Percentiles rank a stretch among this genome's conserved stretches.
Evolutionary conservation across 2,888 invertebrate species (phyloP).

Genomic region (Drosophila neoperkinsi): DNA sequence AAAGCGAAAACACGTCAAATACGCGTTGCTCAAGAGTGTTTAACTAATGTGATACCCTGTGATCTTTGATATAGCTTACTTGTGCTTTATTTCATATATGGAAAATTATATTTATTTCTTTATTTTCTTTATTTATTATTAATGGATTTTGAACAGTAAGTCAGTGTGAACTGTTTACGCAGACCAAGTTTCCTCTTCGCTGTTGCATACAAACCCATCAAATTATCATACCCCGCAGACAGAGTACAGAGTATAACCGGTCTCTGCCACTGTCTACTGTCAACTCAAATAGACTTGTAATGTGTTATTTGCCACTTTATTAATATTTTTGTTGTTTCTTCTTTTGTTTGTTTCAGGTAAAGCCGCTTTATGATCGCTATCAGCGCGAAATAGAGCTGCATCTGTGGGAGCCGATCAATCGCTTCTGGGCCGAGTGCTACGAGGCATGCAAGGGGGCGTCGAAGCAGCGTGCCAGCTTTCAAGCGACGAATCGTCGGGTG

Average conservation of each 20-base stretch:
- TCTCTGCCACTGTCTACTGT: neutral
- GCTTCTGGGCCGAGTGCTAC: constrained; percentile 88
- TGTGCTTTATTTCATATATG: neutral
- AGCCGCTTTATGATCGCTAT: constrained; percentile 87
- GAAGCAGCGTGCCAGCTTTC: constrained; percentile 86
- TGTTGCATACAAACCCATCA: neutral
- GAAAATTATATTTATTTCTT: too few species aligned
- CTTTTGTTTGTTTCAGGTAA: constrained; percentile 84
- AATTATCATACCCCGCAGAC: neutral
- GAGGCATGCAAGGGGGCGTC: constrained; percentile 87
- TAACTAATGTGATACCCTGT: constrained; percentile 21
- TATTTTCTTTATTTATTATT: too few species aligned
- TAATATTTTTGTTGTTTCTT: constrained; percentile 6
- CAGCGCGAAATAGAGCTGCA: constrained; percentile 86
- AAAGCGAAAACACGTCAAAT: constrained; percentile 38
- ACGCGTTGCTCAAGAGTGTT: neutral
- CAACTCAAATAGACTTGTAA: constrained; percentile 4
- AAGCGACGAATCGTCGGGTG: constrained; percentile 87
- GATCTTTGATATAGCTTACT: neutral
- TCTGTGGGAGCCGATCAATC: constrained; percentile 86
- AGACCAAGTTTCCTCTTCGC: neutral
- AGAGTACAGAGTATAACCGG: neutral
- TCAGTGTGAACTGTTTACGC: neutral
- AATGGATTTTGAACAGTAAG: too few species aligned
- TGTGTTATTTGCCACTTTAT: constrained; percentile 10